phyloP scores from a whole-genome alignment of 35 echinoderm and acorn worm genomes.

The Apostichopus parvimensis region DNA sequence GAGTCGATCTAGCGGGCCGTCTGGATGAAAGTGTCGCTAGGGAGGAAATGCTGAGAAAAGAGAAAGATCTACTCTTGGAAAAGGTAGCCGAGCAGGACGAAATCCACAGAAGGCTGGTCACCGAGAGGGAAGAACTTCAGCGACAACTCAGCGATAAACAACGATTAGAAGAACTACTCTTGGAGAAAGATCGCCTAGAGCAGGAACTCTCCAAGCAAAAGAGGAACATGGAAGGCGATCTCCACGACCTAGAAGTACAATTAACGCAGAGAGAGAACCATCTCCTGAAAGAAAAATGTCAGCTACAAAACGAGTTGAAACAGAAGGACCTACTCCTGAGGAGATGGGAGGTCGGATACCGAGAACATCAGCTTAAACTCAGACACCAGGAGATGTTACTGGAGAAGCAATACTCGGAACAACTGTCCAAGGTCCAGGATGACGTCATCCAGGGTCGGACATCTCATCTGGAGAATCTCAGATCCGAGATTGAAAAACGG shows the following conservation, averaged over 20 bases:
- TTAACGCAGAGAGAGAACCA: conserved; percentile 73
- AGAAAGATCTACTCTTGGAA: conserved; percentile 83
- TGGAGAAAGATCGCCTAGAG: conserved; percentile 90
- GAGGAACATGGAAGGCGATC: conserved; percentile 72
- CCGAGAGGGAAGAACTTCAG: conserved; percentile 80
- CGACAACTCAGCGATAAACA: conserved; percentile 75
- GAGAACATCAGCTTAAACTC: conserved; percentile 85
- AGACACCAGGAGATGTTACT: conserved; percentile 72
- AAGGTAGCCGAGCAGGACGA: conserved; percentile 88
- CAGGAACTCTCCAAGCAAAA: conserved; percentile 95
- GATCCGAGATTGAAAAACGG: conserved; percentile 73
- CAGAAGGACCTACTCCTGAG: conserved; percentile 84
- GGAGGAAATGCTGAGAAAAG: conserved; percentile 70
- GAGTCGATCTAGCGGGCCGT: conserved; percentile 45
- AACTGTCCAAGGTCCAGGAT: conserved; percentile 55
- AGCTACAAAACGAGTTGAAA: conserved; percentile 80
- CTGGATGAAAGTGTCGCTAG: conserved; percentile 70
- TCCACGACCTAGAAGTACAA: conserved; percentile 84
- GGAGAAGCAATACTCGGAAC: conserved; percentile 64
- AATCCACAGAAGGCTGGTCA: conserved; percentile 68
- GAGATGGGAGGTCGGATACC: conserved; percentile 73
- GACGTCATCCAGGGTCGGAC: conserved; percentile 56
- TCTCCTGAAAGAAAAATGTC: conserved; percentile 75
- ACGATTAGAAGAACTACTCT: conserved; percentile 74
- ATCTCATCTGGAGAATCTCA: conserved; percentile 69